Evolutionary conservation across 2,113 vertebrate genomes (phyloP), one percentile per base, ranked within the genome.

Genomic region (Australoheros scitulus): DNA sequence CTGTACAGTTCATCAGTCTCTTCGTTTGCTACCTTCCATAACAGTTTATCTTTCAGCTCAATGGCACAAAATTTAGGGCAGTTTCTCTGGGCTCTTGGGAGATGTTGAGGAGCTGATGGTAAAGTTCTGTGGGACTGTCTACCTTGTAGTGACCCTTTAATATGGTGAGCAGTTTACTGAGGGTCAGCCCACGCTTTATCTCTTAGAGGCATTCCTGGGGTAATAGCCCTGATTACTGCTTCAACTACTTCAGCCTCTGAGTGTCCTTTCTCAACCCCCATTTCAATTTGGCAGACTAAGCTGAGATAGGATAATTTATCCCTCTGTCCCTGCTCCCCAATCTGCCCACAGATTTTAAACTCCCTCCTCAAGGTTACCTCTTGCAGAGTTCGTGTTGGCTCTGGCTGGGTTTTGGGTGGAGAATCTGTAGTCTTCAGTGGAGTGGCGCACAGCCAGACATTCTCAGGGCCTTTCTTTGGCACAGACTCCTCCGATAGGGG

Each of bases 361-460:
- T 82, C 81, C n/a, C 74, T 82, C 22, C 52, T 76, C 50, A 82
- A 2, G 18, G 52, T 65, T n/a, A 77, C 72, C 60, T 82, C 61
- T 7, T n/a, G 60, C n/a, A n/a, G 47, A 14, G 70, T 70, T 11
- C 6, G 2, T 20, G 5, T 18, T 5, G 38, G 20, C 20, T 50
- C 6, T 55, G 2, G 47, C 34, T 11, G 26, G 26, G 4, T 15
- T 52, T 14, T 55, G 9, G 15, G 11, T 63, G 77, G 47, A 10
- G 2, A 9, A 26, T 11, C n/a, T 64, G 17, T 3, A 4, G 6
- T 38, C 22, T 79, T 11, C 6, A 0, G 0, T 38, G 50, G 32
- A 38, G 61, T 36, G 36, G 22, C 9, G 14, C 5, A 7, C n/a
- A n/a, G n/a, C n/a, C 50, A n/a, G 7, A 17, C 41, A 32, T 32